Percentiles rank a stretch among this genome's conserved stretches.
phyloP scores from a whole-genome alignment of 2,113 vertebrate genomes.

The Panthera leo region DNA sequence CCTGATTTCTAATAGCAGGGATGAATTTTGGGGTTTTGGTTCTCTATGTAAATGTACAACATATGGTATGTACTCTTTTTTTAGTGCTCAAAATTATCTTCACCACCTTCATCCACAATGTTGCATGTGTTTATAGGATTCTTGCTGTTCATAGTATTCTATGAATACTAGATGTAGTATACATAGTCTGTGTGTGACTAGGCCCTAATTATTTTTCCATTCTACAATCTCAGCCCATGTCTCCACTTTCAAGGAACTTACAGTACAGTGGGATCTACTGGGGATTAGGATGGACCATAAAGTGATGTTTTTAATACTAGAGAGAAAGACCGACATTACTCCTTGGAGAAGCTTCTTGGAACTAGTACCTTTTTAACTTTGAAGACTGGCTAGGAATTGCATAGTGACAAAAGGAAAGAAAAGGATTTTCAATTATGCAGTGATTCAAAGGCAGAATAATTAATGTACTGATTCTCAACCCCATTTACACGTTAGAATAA shows the following conservation, averaged over 20 bases:
- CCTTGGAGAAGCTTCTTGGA: neutral
- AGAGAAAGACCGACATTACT: neutral
- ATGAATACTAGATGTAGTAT: no score
- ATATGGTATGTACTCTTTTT: neutral
- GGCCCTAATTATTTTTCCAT: neutral
- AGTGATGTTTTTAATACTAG: neutral
- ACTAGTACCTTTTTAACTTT: neutral
- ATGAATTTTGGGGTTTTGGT: neutral
- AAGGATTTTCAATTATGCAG: neutral
- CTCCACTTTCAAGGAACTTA: neutral
- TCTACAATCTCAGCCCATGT: neutral
- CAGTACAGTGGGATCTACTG: neutral
- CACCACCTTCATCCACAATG: neutral
- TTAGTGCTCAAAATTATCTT: neutral
- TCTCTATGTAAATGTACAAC: neutral
- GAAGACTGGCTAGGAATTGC: neutral
- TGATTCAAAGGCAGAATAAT: neutral
- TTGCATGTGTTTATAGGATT: neutral
- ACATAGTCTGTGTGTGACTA: neutral
- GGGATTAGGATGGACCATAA: neutral
- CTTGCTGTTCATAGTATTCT: neutral
- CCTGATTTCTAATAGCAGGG: neutral
- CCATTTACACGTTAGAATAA: neutral
- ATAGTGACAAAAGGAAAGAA: neutral
- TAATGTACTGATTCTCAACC: neutral